Evolutionary conservation across 2,888 invertebrate species (phyloP).

Genomic region (Chrysolina americana): DNA sequence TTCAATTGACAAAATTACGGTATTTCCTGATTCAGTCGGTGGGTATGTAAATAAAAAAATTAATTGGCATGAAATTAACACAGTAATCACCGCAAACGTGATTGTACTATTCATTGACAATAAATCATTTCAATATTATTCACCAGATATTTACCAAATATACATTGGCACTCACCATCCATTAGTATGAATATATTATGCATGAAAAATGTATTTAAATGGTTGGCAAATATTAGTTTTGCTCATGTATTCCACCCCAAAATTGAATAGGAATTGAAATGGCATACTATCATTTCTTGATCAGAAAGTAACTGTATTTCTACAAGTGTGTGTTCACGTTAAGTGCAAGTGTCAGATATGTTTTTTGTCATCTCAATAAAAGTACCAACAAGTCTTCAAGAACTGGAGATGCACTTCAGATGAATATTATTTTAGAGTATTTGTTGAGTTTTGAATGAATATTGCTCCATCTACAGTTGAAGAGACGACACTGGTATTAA

Average conservation of each 20-base stretch:
- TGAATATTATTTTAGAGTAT: too few relatives aligned
- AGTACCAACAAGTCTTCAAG: too few relatives aligned
- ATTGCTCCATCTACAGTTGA: too few relatives aligned
- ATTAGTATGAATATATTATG: background rate
- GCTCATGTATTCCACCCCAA: background rate
- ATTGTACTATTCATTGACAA: background rate
- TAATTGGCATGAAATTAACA: slow-evolving; percentile 3
- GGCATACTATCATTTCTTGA: too few relatives aligned
- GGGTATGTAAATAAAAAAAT: background rate
- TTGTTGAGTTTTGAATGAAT: too few relatives aligned
- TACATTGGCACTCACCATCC: background rate
- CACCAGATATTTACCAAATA: slow-evolving; percentile 8
- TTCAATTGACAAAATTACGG: background rate
- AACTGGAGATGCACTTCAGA: too few relatives aligned
- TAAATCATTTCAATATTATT: slow-evolving; percentile 5
- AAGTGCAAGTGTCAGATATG: too few relatives aligned
- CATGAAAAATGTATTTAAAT: background rate
- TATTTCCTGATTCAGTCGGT: background rate
- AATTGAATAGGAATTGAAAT: too few relatives aligned
- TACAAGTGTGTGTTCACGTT: too few relatives aligned
- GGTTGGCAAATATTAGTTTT: background rate
- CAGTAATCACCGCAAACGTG: background rate
- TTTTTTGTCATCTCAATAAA: too few relatives aligned
- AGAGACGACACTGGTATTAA: too few relatives aligned
- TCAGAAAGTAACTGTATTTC: too few relatives aligned